Conservation (phyloP, 64 coral and sea anemone genomes). For the Dendrophyllia cribrosa region DNA sequence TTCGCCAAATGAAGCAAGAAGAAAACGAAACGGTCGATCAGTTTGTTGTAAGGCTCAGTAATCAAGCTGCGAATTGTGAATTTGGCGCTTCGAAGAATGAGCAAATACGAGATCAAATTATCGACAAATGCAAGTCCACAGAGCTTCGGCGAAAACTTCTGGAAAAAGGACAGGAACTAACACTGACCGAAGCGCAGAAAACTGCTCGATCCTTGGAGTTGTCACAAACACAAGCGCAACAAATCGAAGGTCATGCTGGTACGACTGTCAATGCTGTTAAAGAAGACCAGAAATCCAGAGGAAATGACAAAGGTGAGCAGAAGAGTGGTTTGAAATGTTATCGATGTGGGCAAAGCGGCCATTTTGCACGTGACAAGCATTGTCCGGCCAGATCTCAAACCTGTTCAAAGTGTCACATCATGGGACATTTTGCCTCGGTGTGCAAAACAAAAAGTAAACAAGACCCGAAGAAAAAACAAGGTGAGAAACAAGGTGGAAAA, state of each 20-base stretch:
- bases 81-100: slow-evolving; percentile 29
- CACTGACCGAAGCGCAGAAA: neutral
- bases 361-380: slow-evolving; percentile 8
- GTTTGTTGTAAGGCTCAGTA: slow-evolving; percentile 40
- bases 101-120: slow-evolving; percentile 33
- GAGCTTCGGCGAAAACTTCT: slow-evolving; percentile 21
- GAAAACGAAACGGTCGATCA: slow-evolving; percentile 56
- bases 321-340: slow-evolving; percentile 27
- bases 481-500: no score
- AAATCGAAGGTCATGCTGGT: neutral
- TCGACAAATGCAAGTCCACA: slow-evolving; percentile 25
- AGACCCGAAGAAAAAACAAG: neutral
- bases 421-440: slow-evolving; percentile 17
- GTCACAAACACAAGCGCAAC: neutral
- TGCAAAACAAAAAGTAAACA: slow-evolving; percentile 5
- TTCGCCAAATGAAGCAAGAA: slow-evolving; percentile 49
- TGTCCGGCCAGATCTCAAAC: neutral
- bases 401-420: slow-evolving; percentile 7
- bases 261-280: slow-evolving; percentile 7
- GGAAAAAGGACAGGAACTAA: slow-evolving; percentile 3
- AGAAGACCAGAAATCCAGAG: neutral
- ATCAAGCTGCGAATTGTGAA: slow-evolving; percentile 38
- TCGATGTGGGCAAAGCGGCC: neutral
- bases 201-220: slow-evolving; percentile 10
- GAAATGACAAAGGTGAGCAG: slow-evolving; percentile 12